Conservation (phyloP, 2,113 vertebrate species). For the Malaclemys terrapin region DNA sequence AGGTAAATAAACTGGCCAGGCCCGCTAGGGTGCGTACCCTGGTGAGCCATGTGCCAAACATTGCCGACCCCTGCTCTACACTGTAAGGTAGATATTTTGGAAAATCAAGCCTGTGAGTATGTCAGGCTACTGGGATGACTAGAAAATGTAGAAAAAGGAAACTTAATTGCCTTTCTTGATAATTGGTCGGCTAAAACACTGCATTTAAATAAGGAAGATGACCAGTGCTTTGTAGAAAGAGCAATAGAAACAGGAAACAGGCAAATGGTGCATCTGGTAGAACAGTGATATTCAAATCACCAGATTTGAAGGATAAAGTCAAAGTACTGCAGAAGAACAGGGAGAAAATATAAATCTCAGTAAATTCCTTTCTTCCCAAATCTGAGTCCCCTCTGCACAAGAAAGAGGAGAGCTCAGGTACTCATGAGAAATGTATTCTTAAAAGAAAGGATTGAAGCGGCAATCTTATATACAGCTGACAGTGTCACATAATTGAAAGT, state of each 20-base stretch:
- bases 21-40: too few species aligned
- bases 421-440: not conserved
- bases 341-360: conserved; percentile 12
- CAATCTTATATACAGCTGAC: not conserved
- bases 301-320: conserved; percentile 30
- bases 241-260: not conserved
- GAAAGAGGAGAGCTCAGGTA: not conserved
- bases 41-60: too few species aligned
- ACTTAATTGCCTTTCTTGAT: conserved; percentile 29
- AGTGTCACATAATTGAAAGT: not conserved
- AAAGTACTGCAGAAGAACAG: conserved; percentile 38
- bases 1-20: too few species aligned
- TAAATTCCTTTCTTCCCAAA: conserved; percentile 23
- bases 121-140: conserved; percentile 11
- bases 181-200: conserved; percentile 23
- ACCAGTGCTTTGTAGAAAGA: not conserved
- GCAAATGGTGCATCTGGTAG: conserved; percentile 24
- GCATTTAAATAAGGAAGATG: conserved; percentile 38
- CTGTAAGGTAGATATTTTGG: conserved; percentile 30
- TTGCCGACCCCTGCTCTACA: not conserved
- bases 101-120: conserved; percentile 44
- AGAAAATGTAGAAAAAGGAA: conserved; percentile 1
- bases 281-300: conserved; percentile 44
- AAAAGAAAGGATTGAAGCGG: not conserved
- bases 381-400: not conserved